These are phyloP conservation scores for Apteryx owenii DNA, from an alignment of 2,113 vertebrate species.

Conservation along the genomic window DNA sequence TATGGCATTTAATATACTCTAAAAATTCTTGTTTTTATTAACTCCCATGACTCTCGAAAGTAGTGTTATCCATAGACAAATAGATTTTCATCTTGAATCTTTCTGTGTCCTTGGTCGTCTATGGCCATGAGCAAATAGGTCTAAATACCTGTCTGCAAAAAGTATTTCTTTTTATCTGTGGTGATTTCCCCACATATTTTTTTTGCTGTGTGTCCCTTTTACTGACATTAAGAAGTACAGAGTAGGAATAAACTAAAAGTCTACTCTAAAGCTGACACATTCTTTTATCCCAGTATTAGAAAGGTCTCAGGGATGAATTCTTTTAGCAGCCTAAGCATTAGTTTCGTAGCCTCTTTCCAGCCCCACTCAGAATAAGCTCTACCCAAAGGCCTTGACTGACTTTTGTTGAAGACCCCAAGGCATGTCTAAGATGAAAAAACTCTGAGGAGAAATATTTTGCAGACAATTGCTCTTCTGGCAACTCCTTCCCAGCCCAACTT, in stretches of 20 bases:
- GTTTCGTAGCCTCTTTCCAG: background rate
- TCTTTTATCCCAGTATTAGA: background rate
- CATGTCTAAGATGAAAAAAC: background rate
- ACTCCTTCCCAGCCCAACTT: background rate
- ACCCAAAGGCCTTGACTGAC: background rate
- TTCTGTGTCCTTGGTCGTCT: constrained; percentile 41
- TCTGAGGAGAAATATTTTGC: background rate
- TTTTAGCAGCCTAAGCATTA: constrained; percentile 1
- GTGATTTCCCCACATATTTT: background rate
- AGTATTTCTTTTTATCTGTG: background rate
- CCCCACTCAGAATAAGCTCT: background rate
- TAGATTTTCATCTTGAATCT: constrained; percentile 36
- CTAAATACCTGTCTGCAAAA: constrained; percentile 31
- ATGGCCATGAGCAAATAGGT: background rate
- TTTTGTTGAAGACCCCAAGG: background rate
- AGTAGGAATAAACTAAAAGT: background rate
- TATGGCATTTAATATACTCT: constrained; percentile 47
- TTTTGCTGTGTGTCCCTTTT: background rate
- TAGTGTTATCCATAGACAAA: constrained; percentile 13
- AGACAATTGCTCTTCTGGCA: background rate
- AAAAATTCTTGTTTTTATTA: constrained; percentile 46
- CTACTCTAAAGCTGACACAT: background rate
- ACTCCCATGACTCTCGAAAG: constrained; percentile 26
- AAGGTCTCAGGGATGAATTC: constrained; percentile 7
- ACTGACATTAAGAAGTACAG: constrained; percentile 1